Conservation (phyloP, 2,888 invertebrate genomes). For the Archips xylosteana region DNA sequence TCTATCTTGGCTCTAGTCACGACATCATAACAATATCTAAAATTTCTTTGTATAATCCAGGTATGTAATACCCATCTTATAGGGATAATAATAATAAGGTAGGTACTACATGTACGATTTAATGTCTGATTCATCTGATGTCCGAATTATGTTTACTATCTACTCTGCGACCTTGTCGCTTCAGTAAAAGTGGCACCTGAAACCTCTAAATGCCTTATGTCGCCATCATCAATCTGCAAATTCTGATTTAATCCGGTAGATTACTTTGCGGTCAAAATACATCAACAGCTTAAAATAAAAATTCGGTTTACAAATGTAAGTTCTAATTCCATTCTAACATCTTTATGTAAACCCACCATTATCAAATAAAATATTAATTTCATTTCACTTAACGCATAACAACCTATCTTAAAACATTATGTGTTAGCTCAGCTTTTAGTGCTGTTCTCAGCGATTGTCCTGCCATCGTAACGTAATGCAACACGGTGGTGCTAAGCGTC, state of each 20-base stretch:
- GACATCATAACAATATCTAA: neutral
- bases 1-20: neutral
- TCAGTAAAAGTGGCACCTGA: slow-evolving; percentile 17
- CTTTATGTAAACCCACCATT: no score
- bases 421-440: neutral
- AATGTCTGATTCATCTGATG: neutral
- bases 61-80: neutral
- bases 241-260: slow-evolving; percentile 13
- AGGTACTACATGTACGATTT: neutral
- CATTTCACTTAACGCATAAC: neutral
- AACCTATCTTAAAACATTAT: neutral
- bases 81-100: neutral
- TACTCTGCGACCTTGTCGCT: neutral
- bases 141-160: neutral
- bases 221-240: neutral
- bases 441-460: neutral
- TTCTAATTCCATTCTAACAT: neutral
- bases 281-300: neutral
- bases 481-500: slow-evolving; percentile 16
- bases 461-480: neutral
- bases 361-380: no score
- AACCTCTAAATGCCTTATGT: slow-evolving; percentile 5
- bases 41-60: neutral
- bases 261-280: slow-evolving; percentile 3
- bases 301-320: no score